phyloP scores from a whole-genome alignment of 1,140 invertebrate genomes.

The Drosophila ironensis region DNA sequence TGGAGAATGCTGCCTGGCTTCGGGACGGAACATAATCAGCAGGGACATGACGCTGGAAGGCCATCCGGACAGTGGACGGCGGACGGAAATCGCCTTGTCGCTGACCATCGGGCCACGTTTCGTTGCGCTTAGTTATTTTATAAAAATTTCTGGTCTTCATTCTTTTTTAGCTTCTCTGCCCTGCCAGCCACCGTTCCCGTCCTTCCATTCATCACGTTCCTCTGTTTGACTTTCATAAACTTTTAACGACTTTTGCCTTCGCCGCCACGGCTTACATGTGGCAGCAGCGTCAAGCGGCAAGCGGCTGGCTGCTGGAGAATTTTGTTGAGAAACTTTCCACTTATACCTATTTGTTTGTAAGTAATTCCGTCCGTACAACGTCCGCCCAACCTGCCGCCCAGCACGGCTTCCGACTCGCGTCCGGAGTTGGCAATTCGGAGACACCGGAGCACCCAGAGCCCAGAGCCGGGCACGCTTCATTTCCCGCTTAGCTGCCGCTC shows the following conservation, averaged over 20 bases:
- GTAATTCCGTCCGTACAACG: conserved; percentile 55
- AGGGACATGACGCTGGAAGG: conserved; percentile 46
- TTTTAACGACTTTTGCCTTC: conserved; percentile 81
- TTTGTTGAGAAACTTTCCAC: conserved; percentile 68
- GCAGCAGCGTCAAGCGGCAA: conserved; percentile 21
- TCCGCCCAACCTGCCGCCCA: conserved; percentile 18
- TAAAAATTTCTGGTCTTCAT: conserved; percentile 44
- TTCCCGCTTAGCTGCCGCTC: conserved; percentile 34
- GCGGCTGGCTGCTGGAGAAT: conserved; percentile 1
- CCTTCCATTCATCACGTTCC: conserved; percentile 52
- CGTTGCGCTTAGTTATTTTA: conserved; percentile 77
- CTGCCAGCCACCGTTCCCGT: conserved; percentile 9
- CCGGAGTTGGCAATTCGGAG: background rate
- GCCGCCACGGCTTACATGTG: conserved; percentile 69
- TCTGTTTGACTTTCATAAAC: conserved; percentile 82
- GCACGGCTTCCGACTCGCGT: no score
- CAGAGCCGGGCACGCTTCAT: conserved; percentile 38
- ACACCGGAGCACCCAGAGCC: conserved; percentile 37
- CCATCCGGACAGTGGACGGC: conserved; percentile 22
- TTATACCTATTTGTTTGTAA: conserved; percentile 56
- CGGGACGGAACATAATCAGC: conserved; percentile 48
- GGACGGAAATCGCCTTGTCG: conserved; percentile 1
- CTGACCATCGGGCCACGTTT: conserved; percentile 70
- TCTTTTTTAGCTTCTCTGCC: conserved; percentile 30
- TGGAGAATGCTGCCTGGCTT: no score